Evolutionary conservation across 2,113 vertebrate genomes (phyloP), one percentile per base, ranked within the genome.

Genomic region (Festucalex cinctus): DNA sequence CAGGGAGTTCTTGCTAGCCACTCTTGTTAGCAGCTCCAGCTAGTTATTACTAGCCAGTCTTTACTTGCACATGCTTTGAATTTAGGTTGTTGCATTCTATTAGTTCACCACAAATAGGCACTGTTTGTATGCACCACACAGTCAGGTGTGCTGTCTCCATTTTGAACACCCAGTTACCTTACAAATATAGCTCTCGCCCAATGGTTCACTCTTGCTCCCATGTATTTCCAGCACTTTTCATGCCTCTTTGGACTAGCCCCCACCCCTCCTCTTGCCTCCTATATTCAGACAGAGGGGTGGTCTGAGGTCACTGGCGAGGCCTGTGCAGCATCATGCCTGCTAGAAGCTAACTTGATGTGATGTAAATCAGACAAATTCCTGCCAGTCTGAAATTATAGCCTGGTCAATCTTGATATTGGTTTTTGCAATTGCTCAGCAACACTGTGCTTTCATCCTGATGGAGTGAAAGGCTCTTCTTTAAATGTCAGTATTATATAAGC

Each of bases 261-360:
- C 48, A 5, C 8, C n/a, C 35, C 32, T 9, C 5, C 49, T 66
- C 19, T 19, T 2, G 63, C 68, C 77, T 74, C 64, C 70, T 46
- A 10, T 41, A 17, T 17, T 46, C 44, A 19, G 44, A 46, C 16
- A 46, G 16, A 6, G 44, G 44, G 44, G 44, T 46, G 44, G 44
- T 46, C 44, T 46, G 16, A 46, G 44, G 44, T 46, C 44, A 61
- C 57, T 61, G 54, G 71, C 59, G 70, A 65, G 73, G 44, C 65
- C 64, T 84, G 81, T 71, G 65, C 63, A 78, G 72, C 65, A 67
- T 85, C 79, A 82, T 58, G 66, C 17, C 64, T 64, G 64, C 61
- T 61, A 49, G 84, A 70, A 85, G 83, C 43, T 59, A 71, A 85
- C 59, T 60, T 76, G 77, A 86, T 78, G 20, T 73, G 81, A 87